phyloP scores from a whole-genome alignment of 2,797 vertebrate genomes.

The Peromyscus aztecus region DNA sequence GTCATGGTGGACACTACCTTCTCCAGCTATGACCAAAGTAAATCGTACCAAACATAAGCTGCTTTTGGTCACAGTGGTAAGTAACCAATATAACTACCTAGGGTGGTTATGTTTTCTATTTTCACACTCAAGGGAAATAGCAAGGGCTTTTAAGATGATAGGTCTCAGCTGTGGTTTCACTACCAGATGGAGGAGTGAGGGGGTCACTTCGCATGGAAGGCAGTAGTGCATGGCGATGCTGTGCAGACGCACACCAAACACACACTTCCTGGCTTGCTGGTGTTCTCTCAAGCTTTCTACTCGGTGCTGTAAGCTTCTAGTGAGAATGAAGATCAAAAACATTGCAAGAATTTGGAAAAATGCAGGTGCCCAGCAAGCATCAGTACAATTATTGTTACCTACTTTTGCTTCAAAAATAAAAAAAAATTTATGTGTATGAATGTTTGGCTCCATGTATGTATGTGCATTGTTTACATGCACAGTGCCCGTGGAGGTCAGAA shows the following conservation, averaged over 20 bases:
- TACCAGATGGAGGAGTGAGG: background rate
- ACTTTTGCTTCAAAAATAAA: background rate
- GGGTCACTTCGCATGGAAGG: background rate
- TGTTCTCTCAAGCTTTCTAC: background rate
- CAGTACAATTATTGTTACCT: background rate
- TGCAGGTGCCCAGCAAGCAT: background rate
- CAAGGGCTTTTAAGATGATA: background rate
- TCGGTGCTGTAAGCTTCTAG: background rate
- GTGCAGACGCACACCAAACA: background rate
- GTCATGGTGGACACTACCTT: background rate
- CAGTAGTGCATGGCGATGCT: background rate
- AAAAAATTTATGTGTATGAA: background rate
- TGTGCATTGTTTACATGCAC: background rate
- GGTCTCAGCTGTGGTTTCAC: background rate
- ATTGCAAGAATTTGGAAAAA: slow-evolving; percentile 3
- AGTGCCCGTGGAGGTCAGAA: background rate
- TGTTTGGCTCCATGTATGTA: background rate
- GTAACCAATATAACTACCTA: background rate
- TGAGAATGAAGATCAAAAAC: background rate
- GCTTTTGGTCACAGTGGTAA: background rate
- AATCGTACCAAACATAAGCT: background rate
- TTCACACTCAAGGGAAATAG: background rate
- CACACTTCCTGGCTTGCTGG: background rate
- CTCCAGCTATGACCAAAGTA: background rate
- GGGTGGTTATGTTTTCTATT: background rate